Conservation (phyloP, 2,113 vertebrate species). For the Anarrhichthys ocellatus region DNA sequence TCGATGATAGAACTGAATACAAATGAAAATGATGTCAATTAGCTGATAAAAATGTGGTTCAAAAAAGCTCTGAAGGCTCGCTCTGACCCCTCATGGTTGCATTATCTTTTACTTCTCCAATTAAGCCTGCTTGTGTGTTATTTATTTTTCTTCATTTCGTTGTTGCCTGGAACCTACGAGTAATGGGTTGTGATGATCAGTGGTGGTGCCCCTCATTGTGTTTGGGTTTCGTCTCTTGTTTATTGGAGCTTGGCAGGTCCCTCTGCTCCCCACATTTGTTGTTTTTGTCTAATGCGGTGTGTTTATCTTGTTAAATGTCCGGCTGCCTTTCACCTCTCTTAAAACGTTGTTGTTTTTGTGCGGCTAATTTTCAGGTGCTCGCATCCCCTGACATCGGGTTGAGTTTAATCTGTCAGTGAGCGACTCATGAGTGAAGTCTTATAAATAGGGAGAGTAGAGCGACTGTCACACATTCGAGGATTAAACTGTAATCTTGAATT, state of each 20-base stretch:
- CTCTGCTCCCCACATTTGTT: background rate
- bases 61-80: background rate
- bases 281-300: conserved; percentile 10
- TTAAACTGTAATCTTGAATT: conserved; percentile 16
- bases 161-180: conserved; percentile 22
- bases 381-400: conserved; percentile 1
- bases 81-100: conserved; percentile 12
- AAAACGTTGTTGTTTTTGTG: background rate
- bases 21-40: conserved; percentile 39
- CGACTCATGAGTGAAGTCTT: background rate
- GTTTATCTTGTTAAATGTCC: conserved; percentile 30
- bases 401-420: conserved; percentile 21
- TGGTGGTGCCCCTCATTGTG: background rate
- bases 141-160: background rate
- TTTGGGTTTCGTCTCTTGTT: conserved; percentile 5
- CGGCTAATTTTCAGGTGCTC: conserved; percentile 23
- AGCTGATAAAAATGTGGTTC: conserved; percentile 18
- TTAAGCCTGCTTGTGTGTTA: conserved; percentile 37
- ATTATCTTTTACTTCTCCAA: conserved; percentile 28
- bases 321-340: conserved; percentile 5
- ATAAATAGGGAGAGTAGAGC: conserved; percentile 27
- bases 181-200: conserved; percentile 37
- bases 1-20: background rate
- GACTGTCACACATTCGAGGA: conserved; percentile 19
- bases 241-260: conserved; percentile 4